Conservation (phyloP, 2,113 vertebrate genomes). For the Piprites chloris region DNA sequence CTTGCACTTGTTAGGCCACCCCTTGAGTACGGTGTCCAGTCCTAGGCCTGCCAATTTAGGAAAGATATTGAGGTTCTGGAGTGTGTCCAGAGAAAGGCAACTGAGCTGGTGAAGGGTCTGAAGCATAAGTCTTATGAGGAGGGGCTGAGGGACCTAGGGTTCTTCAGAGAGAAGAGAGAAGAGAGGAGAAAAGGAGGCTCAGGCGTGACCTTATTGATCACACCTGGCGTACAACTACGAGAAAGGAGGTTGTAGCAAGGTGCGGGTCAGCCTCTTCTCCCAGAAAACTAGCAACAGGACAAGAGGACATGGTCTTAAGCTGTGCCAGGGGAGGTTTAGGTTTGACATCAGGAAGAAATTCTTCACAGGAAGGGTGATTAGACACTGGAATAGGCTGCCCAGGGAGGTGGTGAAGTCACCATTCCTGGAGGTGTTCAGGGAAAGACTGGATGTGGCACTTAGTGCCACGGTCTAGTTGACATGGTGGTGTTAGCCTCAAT, state of each 20-base stretch:
- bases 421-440: background rate
- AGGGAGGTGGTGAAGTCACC: background rate
- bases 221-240: too few relatives aligned
- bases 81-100: background rate
- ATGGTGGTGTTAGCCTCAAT: background rate
- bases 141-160: background rate
- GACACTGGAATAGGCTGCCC: background rate
- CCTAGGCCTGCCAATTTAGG: background rate
- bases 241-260: background rate
- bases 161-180: background rate
- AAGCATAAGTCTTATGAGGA: background rate
- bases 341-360: background rate
- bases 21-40: rapidly evolving
- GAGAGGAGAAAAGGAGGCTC: background rate
- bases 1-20: rapidly evolving
- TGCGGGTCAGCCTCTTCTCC: rapidly evolving
- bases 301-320: background rate
- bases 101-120: background rate
- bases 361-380: background rate
- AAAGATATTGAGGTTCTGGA: background rate
- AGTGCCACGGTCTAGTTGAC: too few relatives aligned
- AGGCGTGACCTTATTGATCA: background rate
- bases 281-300: background rate
- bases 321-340: background rate
- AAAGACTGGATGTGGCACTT: background rate